phyloP scores from a whole-genome alignment of 2,888 invertebrate species.

The Biston betularia region DNA sequence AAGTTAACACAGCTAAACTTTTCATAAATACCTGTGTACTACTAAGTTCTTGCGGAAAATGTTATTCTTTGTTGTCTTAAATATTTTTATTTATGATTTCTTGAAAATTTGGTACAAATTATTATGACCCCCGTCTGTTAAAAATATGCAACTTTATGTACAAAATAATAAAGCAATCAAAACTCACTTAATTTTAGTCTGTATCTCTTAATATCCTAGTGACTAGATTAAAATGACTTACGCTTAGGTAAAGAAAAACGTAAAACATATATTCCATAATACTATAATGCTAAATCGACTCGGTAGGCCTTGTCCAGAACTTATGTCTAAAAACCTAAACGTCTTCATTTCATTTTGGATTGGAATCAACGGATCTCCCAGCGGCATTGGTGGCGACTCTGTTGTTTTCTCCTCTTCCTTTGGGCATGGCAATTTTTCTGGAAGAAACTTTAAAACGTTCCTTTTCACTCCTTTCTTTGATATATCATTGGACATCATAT shows the following conservation, averaged over 20 bases:
- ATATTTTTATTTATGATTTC: too few species aligned
- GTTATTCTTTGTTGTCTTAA: not conserved
- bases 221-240: constrained; percentile 58
- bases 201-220: constrained; percentile 65
- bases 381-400: constrained; percentile 63
- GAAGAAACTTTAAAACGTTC: constrained; percentile 73
- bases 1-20: too few species aligned
- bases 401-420: constrained; percentile 71
- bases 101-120: not conserved
- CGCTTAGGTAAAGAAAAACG: constrained; percentile 74
- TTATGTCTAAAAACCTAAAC: constrained; percentile 74
- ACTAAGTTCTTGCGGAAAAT: too few species aligned
- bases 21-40: too few species aligned
- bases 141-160: constrained; percentile 9
- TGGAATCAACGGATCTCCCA: constrained; percentile 76
- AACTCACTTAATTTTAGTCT: constrained; percentile 59
- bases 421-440: constrained; percentile 77
- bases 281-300: constrained; percentile 53
- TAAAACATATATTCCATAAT: constrained; percentile 68
- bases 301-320: constrained; percentile 54
- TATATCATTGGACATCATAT: constrained; percentile 57
- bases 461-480: constrained; percentile 71
- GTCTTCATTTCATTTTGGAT: constrained; percentile 83
- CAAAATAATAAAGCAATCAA: constrained; percentile 53
- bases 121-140: not conserved